These are phyloP conservation scores for Papilio dardanus DNA, from an alignment of 1,140 invertebrate species.

Conservation along the genomic window DNA sequence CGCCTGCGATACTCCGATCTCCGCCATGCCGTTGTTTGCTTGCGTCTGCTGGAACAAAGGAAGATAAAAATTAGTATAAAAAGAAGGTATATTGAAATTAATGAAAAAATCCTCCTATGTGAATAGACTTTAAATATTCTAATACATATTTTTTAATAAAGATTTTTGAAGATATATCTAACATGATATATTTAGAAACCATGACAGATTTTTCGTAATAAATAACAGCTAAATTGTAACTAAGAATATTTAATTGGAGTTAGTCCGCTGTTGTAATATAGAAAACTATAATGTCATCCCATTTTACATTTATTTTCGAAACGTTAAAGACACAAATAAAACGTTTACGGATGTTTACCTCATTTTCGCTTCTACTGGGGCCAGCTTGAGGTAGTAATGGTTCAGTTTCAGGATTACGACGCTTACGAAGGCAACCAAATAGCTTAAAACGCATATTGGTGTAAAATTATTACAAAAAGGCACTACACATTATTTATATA, in stretches of 20 bases:
- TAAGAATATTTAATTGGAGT: no score
- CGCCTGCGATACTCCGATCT: conserved; percentile 83
- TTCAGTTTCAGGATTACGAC: conserved; percentile 48
- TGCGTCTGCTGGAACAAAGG: conserved; percentile 59
- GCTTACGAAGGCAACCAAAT: conserved; percentile 40
- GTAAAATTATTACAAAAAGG: background rate
- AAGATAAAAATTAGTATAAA: conserved; percentile 14
- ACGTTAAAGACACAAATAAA: background rate
- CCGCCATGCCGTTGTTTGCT: conserved; percentile 72
- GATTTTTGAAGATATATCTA: no score
- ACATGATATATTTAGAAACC: no score
- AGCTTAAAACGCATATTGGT: conserved; percentile 42
- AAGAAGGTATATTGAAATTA: no score
- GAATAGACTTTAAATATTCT: no score
- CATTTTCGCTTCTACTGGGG: conserved; percentile 43
- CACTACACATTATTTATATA: conserved; percentile 10
- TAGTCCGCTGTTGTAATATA: no score
- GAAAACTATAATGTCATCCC: no score
- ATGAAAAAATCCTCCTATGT: no score
- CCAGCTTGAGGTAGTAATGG: conserved; percentile 46
- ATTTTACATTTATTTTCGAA: background rate
- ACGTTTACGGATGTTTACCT: conserved; percentile 40
- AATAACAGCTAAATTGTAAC: no score
- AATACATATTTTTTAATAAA: no score
- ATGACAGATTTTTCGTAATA: no score